Conservation (phyloP, 2,113 vertebrate genomes). For the human region GRCh38 chr7:53490501-53491000, state of each 20-base stretch:
- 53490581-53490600: background rate
- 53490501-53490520: accelerated
- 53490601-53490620: background rate
- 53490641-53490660: background rate
- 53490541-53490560: background rate
- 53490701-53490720: background rate
- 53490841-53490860: background rate
- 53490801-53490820: background rate
- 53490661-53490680: background rate
- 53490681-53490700: background rate
- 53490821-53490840: no score
- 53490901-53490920: background rate
- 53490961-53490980: background rate
- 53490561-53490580: background rate
- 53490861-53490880: background rate
- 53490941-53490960: accelerated
- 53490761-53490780: background rate
- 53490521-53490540: no score
- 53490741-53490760: background rate
- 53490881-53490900: background rate
- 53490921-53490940: background rate
- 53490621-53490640: background rate
- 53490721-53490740: background rate
- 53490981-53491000: accelerated
- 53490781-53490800: background rate